Percentiles rank a stretch among this genome's conserved stretches.
Conservation (phyloP, 2,797 vertebrate species). For the Decapterus maruadsi region DNA sequence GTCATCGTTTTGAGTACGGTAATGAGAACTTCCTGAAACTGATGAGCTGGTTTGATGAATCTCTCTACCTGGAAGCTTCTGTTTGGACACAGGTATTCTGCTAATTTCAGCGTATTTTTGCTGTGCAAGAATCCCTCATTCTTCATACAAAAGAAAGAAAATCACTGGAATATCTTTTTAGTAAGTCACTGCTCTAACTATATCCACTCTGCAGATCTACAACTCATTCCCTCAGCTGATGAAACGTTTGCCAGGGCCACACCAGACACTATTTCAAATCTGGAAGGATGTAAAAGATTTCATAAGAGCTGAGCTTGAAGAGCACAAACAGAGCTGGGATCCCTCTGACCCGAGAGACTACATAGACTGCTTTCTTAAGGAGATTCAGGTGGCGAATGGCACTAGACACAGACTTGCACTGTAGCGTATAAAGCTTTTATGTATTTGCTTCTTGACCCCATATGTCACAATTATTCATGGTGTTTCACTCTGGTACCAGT, state of each 20-base stretch:
- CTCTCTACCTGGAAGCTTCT: slow-evolving; percentile 15
- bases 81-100: slow-evolving; percentile 56
- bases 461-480: too few species aligned
- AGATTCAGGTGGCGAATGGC: slow-evolving; percentile 81
- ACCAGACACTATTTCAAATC: slow-evolving; percentile 69
- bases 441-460: too few species aligned
- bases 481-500: too few species aligned
- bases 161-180: background rate
- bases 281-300: slow-evolving; percentile 61
- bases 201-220: slow-evolving; percentile 59
- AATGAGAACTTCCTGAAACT: slow-evolving; percentile 52
- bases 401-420: background rate
- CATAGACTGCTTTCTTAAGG: slow-evolving; percentile 87
- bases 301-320: slow-evolving; percentile 63
- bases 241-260: slow-evolving; percentile 82
- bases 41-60: background rate
- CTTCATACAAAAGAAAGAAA: background rate
- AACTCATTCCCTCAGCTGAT: slow-evolving; percentile 78
- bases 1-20: slow-evolving; percentile 82
- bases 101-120: background rate
- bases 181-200: background rate
- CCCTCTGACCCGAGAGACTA: slow-evolving; percentile 79
- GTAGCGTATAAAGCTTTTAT: background rate
- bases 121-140: background rate
- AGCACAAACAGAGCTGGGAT: slow-evolving; percentile 83